A percentile compares a stretch with the other conserved stretches of the same genome.
phyloP scores from a whole-genome alignment of 2,113 vertebrate genomes.

The Ceyx margarethae region DNA sequence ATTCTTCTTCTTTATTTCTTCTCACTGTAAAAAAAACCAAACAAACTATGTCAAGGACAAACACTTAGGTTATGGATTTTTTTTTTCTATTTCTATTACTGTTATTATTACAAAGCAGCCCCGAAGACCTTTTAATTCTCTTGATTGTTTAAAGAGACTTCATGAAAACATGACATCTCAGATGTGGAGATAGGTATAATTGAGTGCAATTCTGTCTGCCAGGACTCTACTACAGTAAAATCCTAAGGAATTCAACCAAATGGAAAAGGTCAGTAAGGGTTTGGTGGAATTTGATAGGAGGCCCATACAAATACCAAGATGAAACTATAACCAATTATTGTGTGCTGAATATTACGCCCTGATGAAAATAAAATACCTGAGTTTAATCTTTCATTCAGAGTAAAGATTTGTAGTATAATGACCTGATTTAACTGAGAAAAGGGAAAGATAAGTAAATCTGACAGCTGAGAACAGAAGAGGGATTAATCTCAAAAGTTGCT shows the following conservation, averaged over 20 bases:
- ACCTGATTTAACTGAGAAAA: slow-evolving; percentile 76
- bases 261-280: slow-evolving; percentile 64
- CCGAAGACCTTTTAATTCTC: slow-evolving; percentile 71
- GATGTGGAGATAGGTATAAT: slow-evolving; percentile 67
- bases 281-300: slow-evolving; percentile 75
- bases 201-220: slow-evolving; percentile 41
- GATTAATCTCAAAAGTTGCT: slow-evolving; percentile 78
- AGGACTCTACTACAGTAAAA: slow-evolving; percentile 24
- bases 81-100: slow-evolving; percentile 28
- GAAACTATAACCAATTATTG: slow-evolving; percentile 70
- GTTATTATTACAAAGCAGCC: slow-evolving; percentile 60
- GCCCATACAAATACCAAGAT: slow-evolving; percentile 57
- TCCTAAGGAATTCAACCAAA: slow-evolving; percentile 56
- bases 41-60: slow-evolving; percentile 57
- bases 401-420: slow-evolving; percentile 78
- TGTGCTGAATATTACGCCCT: slow-evolving; percentile 61
- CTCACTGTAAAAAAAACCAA: slow-evolving; percentile 14
- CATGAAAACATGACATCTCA: slow-evolving; percentile 60
- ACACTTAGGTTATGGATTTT: slow-evolving; percentile 40
- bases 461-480: slow-evolving; percentile 75
- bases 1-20: neutral
- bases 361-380: slow-evolving; percentile 70
- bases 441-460: slow-evolving; percentile 70
- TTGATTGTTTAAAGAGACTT: slow-evolving; percentile 68
- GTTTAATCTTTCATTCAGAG: slow-evolving; percentile 76